Percentiles rank a stretch among this genome's conserved stretches.
Evolutionary conservation across 2,888 invertebrate species (phyloP).

Genomic region (Pasiphila rectangulata): DNA sequence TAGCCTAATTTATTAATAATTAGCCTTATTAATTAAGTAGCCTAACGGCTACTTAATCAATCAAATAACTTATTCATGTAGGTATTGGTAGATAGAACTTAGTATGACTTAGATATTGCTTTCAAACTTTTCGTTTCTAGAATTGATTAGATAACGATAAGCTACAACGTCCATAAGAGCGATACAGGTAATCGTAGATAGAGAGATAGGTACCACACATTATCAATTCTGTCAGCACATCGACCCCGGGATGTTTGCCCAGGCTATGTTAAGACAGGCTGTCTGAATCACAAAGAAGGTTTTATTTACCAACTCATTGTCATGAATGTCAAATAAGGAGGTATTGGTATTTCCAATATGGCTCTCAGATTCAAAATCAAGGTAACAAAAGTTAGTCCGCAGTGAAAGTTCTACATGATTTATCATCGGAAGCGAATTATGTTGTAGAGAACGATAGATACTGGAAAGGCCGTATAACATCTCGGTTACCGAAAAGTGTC

Average conservation of each 20-base stretch:
- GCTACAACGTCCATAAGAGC: neutral
- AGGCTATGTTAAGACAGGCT: constrained; percentile 8
- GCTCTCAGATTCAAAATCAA: neutral
- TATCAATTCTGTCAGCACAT: constrained; percentile 1
- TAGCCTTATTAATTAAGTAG: no score
- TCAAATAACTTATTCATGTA: neutral
- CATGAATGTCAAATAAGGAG: neutral
- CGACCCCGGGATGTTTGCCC: constrained; percentile 12
- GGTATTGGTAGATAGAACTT: no score
- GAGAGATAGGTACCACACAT: neutral
- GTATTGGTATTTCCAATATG: neutral
- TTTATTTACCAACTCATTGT: neutral
- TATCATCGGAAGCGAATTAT: no score
- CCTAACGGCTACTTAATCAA: no score
- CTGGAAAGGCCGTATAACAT: no score
- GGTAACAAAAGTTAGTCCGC: no score
- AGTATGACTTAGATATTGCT: neutral
- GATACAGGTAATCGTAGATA: neutral
- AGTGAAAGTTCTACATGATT: no score
- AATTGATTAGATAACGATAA: neutral
- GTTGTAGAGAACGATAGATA: no score
- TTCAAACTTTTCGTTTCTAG: neutral
- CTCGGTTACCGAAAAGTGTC: no score
- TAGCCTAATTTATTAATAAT: no score
- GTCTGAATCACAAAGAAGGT: constrained; percentile 1